Evolutionary conservation across 2,888 invertebrate species (phyloP).

Genomic region (Pherbina coryleti): DNA sequence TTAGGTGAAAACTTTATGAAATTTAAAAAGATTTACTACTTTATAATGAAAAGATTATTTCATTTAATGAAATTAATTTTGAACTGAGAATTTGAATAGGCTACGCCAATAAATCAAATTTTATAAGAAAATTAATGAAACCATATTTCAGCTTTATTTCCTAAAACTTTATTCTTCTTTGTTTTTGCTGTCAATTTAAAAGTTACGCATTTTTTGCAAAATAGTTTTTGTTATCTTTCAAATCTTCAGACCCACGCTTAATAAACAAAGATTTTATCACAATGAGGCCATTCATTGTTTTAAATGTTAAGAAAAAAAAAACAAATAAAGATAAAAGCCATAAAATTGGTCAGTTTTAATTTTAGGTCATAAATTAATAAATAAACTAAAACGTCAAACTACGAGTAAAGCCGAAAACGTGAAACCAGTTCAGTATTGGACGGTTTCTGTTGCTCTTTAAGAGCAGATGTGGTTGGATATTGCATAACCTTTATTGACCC

Average conservation of each 20-base stretch:
- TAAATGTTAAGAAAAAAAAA: background rate
- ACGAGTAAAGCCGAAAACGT: background rate
- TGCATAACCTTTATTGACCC: slow-evolving; percentile 1
- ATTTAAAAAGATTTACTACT: too few relatives aligned
- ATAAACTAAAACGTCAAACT: background rate
- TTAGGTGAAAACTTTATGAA: too few relatives aligned
- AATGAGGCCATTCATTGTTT: background rate
- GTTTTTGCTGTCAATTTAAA: too few relatives aligned
- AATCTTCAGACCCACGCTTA: slow-evolving; percentile 49
- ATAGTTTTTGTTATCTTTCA: slow-evolving; percentile 26
- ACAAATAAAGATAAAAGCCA: background rate
- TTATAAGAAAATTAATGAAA: too few relatives aligned
- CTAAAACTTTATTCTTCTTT: too few relatives aligned
- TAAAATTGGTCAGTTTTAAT: background rate
- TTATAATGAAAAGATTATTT: too few relatives aligned
- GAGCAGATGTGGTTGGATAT: background rate
- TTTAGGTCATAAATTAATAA: background rate
- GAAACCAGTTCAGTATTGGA: background rate
- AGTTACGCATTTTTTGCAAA: too few relatives aligned
- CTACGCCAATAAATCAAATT: too few relatives aligned
- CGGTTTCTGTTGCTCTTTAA: background rate
- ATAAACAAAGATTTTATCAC: slow-evolving; percentile 51
- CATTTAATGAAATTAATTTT: too few relatives aligned
- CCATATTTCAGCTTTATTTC: too few relatives aligned
- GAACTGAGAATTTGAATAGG: too few relatives aligned